These are phyloP conservation scores for Sarcophaga caerulescens DNA, from an alignment of 2,888 invertebrate species.

Conservation along the genomic window DNA sequence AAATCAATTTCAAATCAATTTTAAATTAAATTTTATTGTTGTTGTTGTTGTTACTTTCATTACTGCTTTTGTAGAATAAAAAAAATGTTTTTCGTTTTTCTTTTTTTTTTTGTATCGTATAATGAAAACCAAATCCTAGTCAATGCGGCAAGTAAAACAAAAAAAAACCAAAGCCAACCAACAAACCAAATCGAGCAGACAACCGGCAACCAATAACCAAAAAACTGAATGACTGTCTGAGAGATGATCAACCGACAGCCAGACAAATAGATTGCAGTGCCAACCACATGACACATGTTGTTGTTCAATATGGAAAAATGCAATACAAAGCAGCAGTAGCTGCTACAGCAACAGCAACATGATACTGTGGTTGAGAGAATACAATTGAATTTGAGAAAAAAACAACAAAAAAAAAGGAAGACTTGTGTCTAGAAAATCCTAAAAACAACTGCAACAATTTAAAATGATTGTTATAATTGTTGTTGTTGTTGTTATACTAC, in stretches of 20 bases:
- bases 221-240: constrained; percentile 47
- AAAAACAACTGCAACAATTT: constrained; percentile 40
- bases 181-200: constrained; percentile 23
- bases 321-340: constrained; percentile 11
- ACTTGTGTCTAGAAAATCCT: constrained; percentile 27
- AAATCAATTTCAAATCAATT: too few relatives aligned
- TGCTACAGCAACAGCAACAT: constrained; percentile 34
- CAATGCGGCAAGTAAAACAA: constrained; percentile 13
- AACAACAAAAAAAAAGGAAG: not conserved
- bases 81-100: not conserved
- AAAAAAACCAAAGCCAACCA: not conserved
- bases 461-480: constrained; percentile 16
- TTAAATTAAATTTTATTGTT: too few relatives aligned
- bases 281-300: constrained; percentile 67
- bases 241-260: constrained; percentile 57
- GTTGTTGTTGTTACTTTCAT: too few relatives aligned
- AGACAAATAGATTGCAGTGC: constrained; percentile 65
- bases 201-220: constrained; percentile 35
- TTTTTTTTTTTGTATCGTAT: not conserved
- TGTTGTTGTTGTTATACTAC: too few relatives aligned
- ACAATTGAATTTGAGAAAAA: not conserved
- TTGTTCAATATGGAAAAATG: constrained; percentile 27
- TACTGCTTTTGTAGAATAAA: too few relatives aligned
- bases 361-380: constrained; percentile 57
- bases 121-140: constrained; percentile 3